Evolutionary conservation across 2,888 invertebrate genomes (phyloP), one percentile per base, ranked within the genome.

Genomic region (Chrysotoxum bicinctum): DNA sequence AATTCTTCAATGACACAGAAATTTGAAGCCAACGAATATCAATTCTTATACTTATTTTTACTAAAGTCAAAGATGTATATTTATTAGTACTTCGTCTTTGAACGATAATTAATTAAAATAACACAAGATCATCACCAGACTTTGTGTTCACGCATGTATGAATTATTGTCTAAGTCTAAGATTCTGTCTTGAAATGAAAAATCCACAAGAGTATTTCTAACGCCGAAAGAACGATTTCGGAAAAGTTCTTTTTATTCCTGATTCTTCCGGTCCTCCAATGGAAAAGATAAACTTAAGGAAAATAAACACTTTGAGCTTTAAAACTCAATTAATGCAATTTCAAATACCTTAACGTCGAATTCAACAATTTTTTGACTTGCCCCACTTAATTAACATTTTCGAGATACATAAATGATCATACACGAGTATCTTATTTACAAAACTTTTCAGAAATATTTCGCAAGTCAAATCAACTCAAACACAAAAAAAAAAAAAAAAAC

Each of bases 361-460:
- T 40, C 26, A 54, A 64, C 8, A 9, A 21, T 43, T 4, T 72
- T 66, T 54, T 37, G 69, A 52, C 21, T 52, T 79, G 64, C 23
- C 70, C 70, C 52, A 75, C 58, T 72, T 68, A 52, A 64, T 76
- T 68, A 76, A 52, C 43, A 56, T 77, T 73, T 77, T 21, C 23
- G 10, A 75, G 26, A 52, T 21, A 58, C 37, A 79, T 16, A 10
- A 21, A 6, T 14, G 37, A 19, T 45, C 14, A 26, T 21, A 52
- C 48, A 56, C 26, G n/a, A 60, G 54, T 32, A 48, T 54, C 37
- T 45, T 52, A 14, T 66, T 66, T 66, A 62, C 30, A 75, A 70
- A 70, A 75, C 50, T 60, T 32, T 66, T 84, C 66, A 43, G 72
- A 79, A 64, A 48, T 76, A 35, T 75, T 68, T 50, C 60, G 58